Evolutionary conservation across 2,113 vertebrate species (phyloP).

Genomic region (Xiphophorus hellerii): DNA sequence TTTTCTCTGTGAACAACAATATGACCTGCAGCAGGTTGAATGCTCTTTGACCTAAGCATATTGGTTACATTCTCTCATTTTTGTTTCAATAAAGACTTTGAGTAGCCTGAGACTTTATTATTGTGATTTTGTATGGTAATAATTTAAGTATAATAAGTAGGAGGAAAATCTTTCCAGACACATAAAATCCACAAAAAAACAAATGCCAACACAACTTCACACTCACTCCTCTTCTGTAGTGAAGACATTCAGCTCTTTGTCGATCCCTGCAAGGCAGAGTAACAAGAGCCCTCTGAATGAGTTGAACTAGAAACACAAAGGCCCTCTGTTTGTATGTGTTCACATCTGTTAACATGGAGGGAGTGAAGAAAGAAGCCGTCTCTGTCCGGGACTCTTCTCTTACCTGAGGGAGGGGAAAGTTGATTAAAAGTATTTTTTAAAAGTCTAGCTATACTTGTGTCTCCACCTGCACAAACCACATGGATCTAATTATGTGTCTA

Average conservation of each 20-base stretch:
- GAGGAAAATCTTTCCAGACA: too few relatives aligned
- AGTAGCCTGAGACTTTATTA: not conserved
- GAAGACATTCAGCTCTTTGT: conserved; percentile 73
- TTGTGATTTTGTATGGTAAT: not conserved
- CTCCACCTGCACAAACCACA: conserved; percentile 3
- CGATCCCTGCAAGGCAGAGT: conserved; percentile 41
- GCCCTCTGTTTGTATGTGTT: conserved; percentile 50
- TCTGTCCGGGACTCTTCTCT: conserved; percentile 25
- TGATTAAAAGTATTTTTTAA: not conserved
- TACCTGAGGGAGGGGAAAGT: conserved; percentile 28
- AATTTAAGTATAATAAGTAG: too few relatives aligned
- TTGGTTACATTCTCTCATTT: not conserved
- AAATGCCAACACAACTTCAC: not conserved
- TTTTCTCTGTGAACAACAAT: not conserved
- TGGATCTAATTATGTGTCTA: not conserved
- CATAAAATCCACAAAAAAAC: not conserved
- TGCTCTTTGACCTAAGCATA: not conserved
- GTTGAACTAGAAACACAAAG: conserved; percentile 65
- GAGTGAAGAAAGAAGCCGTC: conserved; percentile 23
- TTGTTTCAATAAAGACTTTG: not conserved
- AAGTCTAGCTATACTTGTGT: not conserved
- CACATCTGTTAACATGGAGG: conserved; percentile 34
- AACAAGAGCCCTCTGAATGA: conserved; percentile 71
- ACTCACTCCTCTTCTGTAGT: conserved; percentile 38
- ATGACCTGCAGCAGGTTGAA: not conserved